Evolutionary conservation across 2,888 invertebrate genomes (phyloP), one percentile per base, ranked within the genome.

Genomic region (Polydrusus tereticollis): DNA sequence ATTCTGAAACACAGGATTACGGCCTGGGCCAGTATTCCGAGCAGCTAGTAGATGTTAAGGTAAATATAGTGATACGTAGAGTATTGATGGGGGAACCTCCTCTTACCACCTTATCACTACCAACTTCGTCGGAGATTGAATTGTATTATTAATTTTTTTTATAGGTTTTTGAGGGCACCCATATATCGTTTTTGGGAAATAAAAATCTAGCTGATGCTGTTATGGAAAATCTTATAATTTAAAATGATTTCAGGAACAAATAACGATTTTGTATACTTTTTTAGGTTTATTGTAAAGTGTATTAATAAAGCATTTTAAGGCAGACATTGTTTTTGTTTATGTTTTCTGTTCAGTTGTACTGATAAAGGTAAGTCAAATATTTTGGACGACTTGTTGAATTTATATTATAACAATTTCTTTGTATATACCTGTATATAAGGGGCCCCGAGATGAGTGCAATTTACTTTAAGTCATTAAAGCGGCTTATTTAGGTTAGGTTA

Each of bases 131-230:
- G n/a, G 29, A 0, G 2, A 4, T n/a, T 59, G 8, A 45, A 26
- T 21, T 62, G 7, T 18, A n/a, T 20, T 20, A 59, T 1, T 8
- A 5, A n/a, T 59, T 57, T 21, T 50, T 12, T 43, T 69, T 55
- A 16, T 38, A 69, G 69, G 43, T 45, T 55, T 85, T 92, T n/a
- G 92, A 93, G 79, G 94, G 94, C 8, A 91, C 92, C 80, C 94
- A 94, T 79, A 82, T 88, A 0, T 89, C 90, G 43, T 92, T 94
- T 78, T 80, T 94, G 76, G 90, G 92, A 12, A 92, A 90, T 78
- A 86, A 88, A 58, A 89, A 89, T 76, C 85, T 90, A 59, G 88
- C 90, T 0, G 87, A 89, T 72, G 86, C 90, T n/a, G 89, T 92
- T n/a, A 72, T 72, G 72, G 47, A 47, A 45, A 59, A 16, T 16